Percentiles rank a stretch among this genome's conserved stretches.
These are phyloP conservation scores for Helleia helle DNA, from an alignment of 2,888 invertebrate species.

Conservation along the genomic window DNA sequence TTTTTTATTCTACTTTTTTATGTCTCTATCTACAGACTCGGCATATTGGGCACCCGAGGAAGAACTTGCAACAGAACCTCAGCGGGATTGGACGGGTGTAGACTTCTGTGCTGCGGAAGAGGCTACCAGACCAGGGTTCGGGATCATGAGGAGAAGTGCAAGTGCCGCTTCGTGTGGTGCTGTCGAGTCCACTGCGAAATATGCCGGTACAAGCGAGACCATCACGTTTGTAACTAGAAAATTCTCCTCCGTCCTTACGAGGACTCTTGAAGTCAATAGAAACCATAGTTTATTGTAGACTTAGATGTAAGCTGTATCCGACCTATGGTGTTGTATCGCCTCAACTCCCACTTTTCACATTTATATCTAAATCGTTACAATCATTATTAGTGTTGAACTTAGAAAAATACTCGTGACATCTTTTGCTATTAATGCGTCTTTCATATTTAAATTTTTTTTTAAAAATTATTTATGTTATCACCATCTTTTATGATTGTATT, in stretches of 20 bases:
- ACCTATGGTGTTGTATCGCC: too few relatives aligned
- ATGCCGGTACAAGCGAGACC: slow-evolving; percentile 85
- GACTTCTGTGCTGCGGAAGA: slow-evolving; percentile 89
- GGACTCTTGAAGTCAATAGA: not conserved
- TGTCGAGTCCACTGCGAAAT: slow-evolving; percentile 90
- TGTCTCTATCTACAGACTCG: slow-evolving; percentile 75
- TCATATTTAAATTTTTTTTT: too few relatives aligned
- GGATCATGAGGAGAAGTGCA: slow-evolving; percentile 90
- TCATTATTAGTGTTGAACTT: too few relatives aligned
- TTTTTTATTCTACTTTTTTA: not conserved
- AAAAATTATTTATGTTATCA: too few relatives aligned
- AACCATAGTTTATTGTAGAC: not conserved
- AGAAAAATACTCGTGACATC: too few relatives aligned
- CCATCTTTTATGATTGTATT: too few relatives aligned
- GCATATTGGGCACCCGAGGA: slow-evolving; percentile 87
- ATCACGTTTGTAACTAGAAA: slow-evolving; percentile 89
- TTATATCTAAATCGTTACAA: too few relatives aligned
- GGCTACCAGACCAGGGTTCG: slow-evolving; percentile 89
- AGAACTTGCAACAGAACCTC: slow-evolving; percentile 89
- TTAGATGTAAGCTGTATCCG: not conserved
- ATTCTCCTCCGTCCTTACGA: not conserved
- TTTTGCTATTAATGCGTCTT: too few relatives aligned
- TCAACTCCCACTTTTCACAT: too few relatives aligned
- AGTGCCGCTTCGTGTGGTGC: slow-evolving; percentile 94
- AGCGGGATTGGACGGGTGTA: slow-evolving; percentile 89